Conservation (phyloP, 2,797 vertebrate genomes). For the Sphaeramia orbicularis region DNA sequence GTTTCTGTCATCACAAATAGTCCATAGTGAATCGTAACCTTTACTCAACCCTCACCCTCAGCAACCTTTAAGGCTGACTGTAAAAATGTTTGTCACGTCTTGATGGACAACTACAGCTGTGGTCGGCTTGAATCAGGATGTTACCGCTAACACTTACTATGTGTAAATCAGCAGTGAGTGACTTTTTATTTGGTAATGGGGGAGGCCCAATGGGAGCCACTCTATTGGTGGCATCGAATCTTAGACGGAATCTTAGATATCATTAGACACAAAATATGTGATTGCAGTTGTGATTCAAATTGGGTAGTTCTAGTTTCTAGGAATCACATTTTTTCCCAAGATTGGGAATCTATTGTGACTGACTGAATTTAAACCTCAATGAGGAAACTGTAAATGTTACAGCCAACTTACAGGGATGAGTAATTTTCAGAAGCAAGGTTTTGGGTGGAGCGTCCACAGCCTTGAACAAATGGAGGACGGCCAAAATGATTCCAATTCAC, state of each 20-base stretch:
- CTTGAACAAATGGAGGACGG: constrained; percentile 26
- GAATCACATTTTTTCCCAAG: background rate
- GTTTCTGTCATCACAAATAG: too few species aligned
- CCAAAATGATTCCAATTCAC: constrained; percentile 3
- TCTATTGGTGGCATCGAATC: too few species aligned
- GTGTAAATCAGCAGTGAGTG: background rate
- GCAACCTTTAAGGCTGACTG: background rate
- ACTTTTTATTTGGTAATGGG: too few species aligned
- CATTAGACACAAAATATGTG: too few species aligned
- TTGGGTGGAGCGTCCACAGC: background rate
- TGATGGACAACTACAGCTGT: constrained; percentile 38
- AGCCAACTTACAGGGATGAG: background rate
- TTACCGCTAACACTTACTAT: background rate
- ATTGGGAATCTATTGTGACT: background rate
- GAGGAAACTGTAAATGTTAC: background rate
- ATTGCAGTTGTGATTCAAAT: too few species aligned
- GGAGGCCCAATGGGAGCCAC: too few species aligned
- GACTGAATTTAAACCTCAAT: background rate
- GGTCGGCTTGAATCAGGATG: background rate
- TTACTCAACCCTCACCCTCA: background rate
- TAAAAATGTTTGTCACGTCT: constrained; percentile 9
- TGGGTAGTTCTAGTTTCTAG: too few species aligned
- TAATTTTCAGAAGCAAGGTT: background rate
- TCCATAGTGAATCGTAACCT: background rate
- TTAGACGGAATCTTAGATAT: too few species aligned